These are phyloP conservation scores for Phyto melanocephala DNA, from an alignment of 2,888 invertebrate genomes.

Conservation along the genomic window DNA sequence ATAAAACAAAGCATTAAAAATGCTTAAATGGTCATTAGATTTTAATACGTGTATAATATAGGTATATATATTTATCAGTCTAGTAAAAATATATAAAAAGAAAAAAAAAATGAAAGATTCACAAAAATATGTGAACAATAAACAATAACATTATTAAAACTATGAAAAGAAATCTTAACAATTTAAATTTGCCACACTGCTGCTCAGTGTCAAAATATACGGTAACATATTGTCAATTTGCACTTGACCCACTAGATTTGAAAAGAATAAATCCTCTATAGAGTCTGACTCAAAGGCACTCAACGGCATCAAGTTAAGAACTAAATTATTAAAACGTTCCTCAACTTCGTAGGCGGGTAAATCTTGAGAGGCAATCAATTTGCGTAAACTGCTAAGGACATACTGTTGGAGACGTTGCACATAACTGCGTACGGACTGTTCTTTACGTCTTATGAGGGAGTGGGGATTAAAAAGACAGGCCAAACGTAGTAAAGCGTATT, in stretches of 20 bases:
- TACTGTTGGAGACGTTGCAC: conserved; percentile 74
- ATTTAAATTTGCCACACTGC: conserved; percentile 65
- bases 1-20: too few species aligned
- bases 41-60: too few species aligned
- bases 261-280: conserved; percentile 95
- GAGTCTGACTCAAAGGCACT: conserved; percentile 86
- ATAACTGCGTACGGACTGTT: conserved; percentile 71
- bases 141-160: conserved; percentile 25
- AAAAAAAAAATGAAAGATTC: conserved; percentile 25
- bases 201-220: conserved; percentile 85
- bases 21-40: too few species aligned
- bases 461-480: conserved; percentile 91
- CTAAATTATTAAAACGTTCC: conserved; percentile 80
- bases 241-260: conserved; percentile 93
- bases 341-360: conserved; percentile 50
- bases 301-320: conserved; percentile 84
- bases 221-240: conserved; percentile 97
- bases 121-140: background rate
- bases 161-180: conserved; percentile 43
- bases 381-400: conserved; percentile 71
- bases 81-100: conserved; percentile 57
- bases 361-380: conserved; percentile 65
- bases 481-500: conserved; percentile 92
- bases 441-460: conserved; percentile 76
- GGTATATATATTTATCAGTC: too few species aligned